phyloP scores from a whole-genome alignment of 2,888 invertebrate species.

The Cheilosia scutellata region DNA sequence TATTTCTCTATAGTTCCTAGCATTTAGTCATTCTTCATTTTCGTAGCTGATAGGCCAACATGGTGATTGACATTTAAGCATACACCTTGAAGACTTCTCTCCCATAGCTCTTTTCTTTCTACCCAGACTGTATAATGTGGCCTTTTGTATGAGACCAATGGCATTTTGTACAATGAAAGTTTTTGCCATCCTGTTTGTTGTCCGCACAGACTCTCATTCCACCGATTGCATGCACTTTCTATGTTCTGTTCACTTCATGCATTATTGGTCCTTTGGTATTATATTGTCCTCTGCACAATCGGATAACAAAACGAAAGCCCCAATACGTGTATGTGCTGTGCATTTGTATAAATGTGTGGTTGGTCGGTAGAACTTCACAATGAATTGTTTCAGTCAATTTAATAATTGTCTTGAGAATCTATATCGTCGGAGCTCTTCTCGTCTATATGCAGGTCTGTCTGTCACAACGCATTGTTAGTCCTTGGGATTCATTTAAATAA shows the following conservation, averaged over 20 bases:
- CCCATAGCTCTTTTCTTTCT: background rate
- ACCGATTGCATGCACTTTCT: conserved; percentile 15
- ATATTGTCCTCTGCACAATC: conserved; percentile 43
- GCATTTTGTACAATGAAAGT: conserved; percentile 28
- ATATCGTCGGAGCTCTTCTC: conserved; percentile 1
- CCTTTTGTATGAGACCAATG: conserved; percentile 10
- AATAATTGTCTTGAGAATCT: conserved; percentile 68
- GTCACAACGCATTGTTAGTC: conserved; percentile 56
- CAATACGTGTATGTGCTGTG: conserved; percentile 12
- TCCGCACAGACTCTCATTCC: conserved; percentile 24
- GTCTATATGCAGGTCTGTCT: background rate
- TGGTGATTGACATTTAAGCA: background rate
- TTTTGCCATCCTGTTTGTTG: conserved; percentile 46
- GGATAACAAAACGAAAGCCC: conserved; percentile 49
- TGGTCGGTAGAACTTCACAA: conserved; percentile 68
- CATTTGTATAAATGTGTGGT: conserved; percentile 12
- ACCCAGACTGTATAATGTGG: conserved; percentile 32
- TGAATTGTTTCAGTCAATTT: conserved; percentile 75
- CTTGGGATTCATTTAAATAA: conserved; percentile 73
- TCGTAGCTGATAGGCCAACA: too few relatives aligned
- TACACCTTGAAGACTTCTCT: background rate
- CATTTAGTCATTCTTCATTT: too few relatives aligned
- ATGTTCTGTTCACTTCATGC: conserved; percentile 12
- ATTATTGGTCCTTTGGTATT: conserved; percentile 32
- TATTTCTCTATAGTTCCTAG: too few relatives aligned